Conservation (phyloP, 2,797 vertebrate genomes). For the Micrastur ruficollis region DNA sequence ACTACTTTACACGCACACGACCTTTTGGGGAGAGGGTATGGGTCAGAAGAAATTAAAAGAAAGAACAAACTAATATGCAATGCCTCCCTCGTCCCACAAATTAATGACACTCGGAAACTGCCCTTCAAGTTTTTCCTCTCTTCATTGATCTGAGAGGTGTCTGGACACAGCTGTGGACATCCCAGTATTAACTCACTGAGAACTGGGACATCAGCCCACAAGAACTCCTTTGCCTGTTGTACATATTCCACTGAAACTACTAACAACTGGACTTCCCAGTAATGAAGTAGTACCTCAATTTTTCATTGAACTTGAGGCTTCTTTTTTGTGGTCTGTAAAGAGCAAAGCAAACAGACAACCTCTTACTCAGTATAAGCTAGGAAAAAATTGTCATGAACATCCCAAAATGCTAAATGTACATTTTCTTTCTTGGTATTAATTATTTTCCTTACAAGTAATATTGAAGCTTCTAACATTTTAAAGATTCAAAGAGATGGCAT, state of each 20-base stretch:
- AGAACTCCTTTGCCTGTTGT: background rate
- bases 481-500: background rate
- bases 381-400: background rate
- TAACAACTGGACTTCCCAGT: background rate
- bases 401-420: background rate
- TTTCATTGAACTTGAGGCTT: background rate
- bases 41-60: background rate
- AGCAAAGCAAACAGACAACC: background rate
- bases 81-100: background rate
- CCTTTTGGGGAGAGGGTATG: background rate
- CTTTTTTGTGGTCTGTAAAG: background rate
- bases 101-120: background rate
- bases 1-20: background rate
- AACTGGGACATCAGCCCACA: background rate
- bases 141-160: background rate
- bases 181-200: background rate
- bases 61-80: background rate
- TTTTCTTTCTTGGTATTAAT: background rate
- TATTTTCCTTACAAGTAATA: background rate
- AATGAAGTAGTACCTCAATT: background rate
- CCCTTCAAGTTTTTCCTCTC: background rate
- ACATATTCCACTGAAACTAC: background rate
- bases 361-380: background rate
- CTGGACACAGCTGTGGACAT: background rate
- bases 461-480: background rate